These are phyloP conservation scores for Dascillus cervinus DNA, from an alignment of 2,888 invertebrate species.

Conservation along the genomic window DNA sequence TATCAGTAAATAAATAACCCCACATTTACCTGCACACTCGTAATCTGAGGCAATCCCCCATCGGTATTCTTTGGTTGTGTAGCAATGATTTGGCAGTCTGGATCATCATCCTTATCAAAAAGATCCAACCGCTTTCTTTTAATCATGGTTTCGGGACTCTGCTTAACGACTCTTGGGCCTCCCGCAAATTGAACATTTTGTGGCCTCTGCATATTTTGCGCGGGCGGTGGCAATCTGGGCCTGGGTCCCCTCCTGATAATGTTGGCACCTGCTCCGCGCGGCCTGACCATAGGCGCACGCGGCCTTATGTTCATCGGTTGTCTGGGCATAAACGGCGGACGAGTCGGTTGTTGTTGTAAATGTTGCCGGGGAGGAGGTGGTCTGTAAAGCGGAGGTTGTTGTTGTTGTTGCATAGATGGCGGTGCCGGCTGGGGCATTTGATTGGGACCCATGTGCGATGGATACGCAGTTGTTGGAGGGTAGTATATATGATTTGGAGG, in stretches of 20 bases:
- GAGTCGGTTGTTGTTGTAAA: conserved; percentile 10
- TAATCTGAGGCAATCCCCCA: conserved; percentile 56
- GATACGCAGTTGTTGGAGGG: conserved; percentile 39
- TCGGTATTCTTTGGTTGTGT: conserved; percentile 67
- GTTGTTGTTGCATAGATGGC: conserved; percentile 23
- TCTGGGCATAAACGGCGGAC: conserved; percentile 17
- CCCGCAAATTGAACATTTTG: conserved; percentile 3
- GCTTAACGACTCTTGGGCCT: conserved; percentile 25
- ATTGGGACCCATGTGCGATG: too few species aligned
- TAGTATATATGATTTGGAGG: conserved; percentile 34
- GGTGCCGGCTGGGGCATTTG: conserved; percentile 25
- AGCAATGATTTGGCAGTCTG: conserved; percentile 68
- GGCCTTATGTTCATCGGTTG: conserved; percentile 21
- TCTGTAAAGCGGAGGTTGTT: conserved; percentile 31
- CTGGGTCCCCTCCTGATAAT: conserved; percentile 19
- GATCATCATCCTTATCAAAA: conserved; percentile 62
- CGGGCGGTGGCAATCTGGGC: conserved; percentile 16
- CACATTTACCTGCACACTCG: conserved; percentile 67
- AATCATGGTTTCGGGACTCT: conserved; percentile 36
- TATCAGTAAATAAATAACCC: conserved; percentile 11
- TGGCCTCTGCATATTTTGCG: not conserved
- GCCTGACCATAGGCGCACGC: conserved; percentile 25
- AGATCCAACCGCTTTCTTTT: conserved; percentile 54
- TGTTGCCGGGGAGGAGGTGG: conserved; percentile 17
- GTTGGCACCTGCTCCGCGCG: conserved; percentile 24